A percentile compares a stretch with the other conserved stretches of the same genome.
Evolutionary conservation across 2,113 vertebrate genomes (phyloP).

Genomic region (Ursus arctos): DNA sequence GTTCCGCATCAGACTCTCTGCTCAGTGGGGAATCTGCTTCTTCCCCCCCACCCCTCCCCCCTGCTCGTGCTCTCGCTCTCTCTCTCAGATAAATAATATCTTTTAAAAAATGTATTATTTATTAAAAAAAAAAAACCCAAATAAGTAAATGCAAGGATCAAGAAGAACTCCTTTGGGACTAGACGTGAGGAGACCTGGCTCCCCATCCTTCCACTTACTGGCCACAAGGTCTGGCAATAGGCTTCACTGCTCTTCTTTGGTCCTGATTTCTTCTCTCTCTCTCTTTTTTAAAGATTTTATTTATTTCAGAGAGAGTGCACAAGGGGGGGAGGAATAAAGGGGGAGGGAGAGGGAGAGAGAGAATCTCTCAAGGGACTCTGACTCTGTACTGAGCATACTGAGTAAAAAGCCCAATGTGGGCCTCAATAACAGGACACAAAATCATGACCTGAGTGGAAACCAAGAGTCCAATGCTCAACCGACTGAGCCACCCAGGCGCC

Average conservation of each 20-base stretch:
- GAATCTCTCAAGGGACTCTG: not conserved
- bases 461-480: not conserved
- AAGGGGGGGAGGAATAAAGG: not conserved
- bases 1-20: not conserved
- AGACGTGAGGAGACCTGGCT: not conserved
- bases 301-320: not conserved
- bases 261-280: slow-evolving; percentile 14
- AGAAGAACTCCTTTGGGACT: not conserved
- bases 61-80: too few relatives aligned
- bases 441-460: not conserved
- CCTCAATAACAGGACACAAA: not conserved
- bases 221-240: not conserved
- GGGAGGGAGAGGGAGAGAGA: not conserved
- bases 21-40: not conserved
- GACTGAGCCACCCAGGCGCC: not conserved
- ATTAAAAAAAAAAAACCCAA: too few relatives aligned
- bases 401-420: not conserved
- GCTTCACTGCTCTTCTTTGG: not conserved
- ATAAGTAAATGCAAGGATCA: not conserved
- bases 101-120: not conserved
- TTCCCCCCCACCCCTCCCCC: not conserved
- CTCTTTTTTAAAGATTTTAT: not conserved
- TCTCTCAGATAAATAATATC: not conserved
- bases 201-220: not conserved
- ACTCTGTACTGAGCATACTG: not conserved